Evolutionary conservation across 2,888 invertebrate species (phyloP).

Genomic region (Rhagonycha lutea): DNA sequence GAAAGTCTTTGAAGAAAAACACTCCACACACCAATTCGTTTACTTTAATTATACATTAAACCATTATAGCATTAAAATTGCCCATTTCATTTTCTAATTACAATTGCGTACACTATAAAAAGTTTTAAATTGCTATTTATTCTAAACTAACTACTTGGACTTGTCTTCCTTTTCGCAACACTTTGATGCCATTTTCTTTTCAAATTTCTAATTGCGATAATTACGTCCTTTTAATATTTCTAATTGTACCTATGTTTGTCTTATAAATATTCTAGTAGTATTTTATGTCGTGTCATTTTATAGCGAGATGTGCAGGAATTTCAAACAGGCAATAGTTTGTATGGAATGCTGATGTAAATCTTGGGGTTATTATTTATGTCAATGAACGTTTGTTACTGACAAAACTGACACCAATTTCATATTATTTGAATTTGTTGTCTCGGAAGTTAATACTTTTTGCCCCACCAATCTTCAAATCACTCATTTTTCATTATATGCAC

Average conservation of each 20-base stretch:
- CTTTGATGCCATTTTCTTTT: neutral
- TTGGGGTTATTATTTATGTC: neutral
- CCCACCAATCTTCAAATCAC: neutral
- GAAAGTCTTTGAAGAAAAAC: neutral
- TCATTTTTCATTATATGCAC: neutral
- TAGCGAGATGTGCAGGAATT: neutral
- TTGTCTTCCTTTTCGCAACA: neutral
- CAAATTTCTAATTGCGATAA: neutral
- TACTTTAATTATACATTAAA: neutral
- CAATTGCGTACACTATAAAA: neutral
- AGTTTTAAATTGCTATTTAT: neutral
- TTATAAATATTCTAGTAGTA: neutral
- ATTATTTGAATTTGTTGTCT: neutral
- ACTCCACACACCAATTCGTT: neutral
- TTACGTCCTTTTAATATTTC: neutral
- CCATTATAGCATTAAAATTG: neutral
- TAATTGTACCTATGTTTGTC: neutral
- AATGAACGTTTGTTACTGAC: neutral
- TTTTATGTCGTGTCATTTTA: neutral
- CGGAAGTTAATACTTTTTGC: neutral
- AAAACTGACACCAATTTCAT: neutral
- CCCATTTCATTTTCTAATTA: neutral
- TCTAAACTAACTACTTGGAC: neutral
- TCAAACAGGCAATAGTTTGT: neutral
- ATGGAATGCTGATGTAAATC: neutral